phyloP scores from a whole-genome alignment of 2,113 vertebrate genomes.

The Halichoerus grypus region DNA sequence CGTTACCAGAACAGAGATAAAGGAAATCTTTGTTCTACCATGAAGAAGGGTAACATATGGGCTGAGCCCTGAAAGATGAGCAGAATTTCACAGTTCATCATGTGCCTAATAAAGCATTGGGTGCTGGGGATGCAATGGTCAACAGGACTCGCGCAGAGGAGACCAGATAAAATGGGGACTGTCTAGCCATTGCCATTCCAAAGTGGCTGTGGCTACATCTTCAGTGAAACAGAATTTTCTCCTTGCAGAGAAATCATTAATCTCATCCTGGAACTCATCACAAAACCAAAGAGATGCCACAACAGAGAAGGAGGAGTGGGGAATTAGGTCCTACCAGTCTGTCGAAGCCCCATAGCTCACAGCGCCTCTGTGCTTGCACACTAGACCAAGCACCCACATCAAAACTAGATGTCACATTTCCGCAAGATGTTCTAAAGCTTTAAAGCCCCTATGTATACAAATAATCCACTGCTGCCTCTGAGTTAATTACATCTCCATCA shows the following conservation, averaged over 20 bases:
- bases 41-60: not conserved
- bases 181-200: not conserved
- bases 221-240: not conserved
- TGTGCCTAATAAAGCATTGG: not conserved
- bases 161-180: not conserved
- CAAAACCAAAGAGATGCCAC: not conserved
- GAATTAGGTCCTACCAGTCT: not conserved
- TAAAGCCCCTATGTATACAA: not conserved
- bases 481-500: not conserved
- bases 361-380: not conserved
- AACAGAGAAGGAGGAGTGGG: not conserved
- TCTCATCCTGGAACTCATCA: not conserved
- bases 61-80: not conserved
- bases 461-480: not conserved
- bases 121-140: not conserved
- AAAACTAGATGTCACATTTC: not conserved
- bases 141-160: not conserved
- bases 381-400: not conserved
- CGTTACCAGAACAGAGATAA: not conserved
- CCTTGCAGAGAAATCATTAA: not conserved
- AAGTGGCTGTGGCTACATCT: not conserved
- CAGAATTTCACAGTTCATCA: not conserved
- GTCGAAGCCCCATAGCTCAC: rapidly evolving
- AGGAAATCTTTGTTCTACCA: not conserved
- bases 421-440: not conserved